phyloP scores from a whole-genome alignment of 2,888 invertebrate species.

The Stratiomys singularior region DNA sequence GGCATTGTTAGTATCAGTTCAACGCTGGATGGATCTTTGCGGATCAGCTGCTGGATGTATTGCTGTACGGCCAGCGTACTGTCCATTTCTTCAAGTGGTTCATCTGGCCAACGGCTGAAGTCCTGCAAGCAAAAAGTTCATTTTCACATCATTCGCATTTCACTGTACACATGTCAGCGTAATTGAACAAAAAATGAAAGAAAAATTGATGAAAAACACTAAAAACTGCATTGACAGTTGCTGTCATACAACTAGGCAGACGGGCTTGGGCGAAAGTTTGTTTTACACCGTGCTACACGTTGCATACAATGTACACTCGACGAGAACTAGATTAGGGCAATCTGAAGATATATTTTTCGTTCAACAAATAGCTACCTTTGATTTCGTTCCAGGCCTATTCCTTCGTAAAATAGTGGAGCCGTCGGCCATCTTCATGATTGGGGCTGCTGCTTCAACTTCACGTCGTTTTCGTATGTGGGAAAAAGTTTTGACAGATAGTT shows the following conservation, averaged over 20 bases:
- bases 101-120: constrained; percentile 98
- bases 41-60: constrained; percentile 97
- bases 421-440: constrained; percentile 84
- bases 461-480: constrained; percentile 26
- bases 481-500: constrained; percentile 43
- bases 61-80: constrained; percentile 98
- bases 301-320: no score
- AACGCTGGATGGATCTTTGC: constrained; percentile 91
- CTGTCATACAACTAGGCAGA: constrained; percentile 20
- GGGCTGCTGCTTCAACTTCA: constrained; percentile 46
- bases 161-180: neutral
- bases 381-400: constrained; percentile 91
- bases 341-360: constrained; percentile 47
- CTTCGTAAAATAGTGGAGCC: constrained; percentile 83
- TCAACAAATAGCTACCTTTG: constrained; percentile 72
- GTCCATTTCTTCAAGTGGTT: constrained; percentile 99
- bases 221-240: constrained; percentile 36
- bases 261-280: neutral
- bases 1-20: constrained; percentile 96
- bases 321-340: neutral
- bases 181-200: constrained; percentile 21
- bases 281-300: neutral
- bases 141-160: neutral
- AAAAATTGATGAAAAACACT: neutral
- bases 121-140: constrained; percentile 71